A percentile compares a stretch with the other conserved stretches of the same genome.
Conservation (phyloP, 2,888 invertebrate species). For the Ornithoptera alexandrae region DNA sequence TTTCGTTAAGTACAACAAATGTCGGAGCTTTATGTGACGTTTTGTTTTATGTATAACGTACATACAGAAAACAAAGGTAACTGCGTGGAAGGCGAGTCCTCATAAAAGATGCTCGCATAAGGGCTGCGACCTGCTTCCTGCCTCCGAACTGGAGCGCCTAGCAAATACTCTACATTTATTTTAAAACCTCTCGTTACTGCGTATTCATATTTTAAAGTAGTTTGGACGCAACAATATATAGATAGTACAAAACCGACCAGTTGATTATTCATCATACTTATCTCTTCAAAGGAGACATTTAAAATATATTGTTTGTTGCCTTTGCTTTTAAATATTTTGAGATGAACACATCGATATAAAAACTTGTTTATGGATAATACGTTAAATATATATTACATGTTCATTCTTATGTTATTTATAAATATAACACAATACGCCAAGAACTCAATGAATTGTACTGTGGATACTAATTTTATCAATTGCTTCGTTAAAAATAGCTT, state of each 20-base stretch:
- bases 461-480: conserved; percentile 14
- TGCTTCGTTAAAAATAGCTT: conserved; percentile 13
- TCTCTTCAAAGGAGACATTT: too few relatives aligned
- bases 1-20: conserved; percentile 15
- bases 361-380: too few relatives aligned
- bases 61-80: conserved; percentile 28
- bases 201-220: conserved; percentile 27
- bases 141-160: conserved; percentile 39
- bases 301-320: too few relatives aligned
- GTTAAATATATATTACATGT: too few relatives aligned
- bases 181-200: conserved; percentile 32
- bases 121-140: conserved; percentile 44
- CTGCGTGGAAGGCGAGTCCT: conserved; percentile 35
- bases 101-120: conserved; percentile 43
- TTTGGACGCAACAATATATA: conserved; percentile 22
- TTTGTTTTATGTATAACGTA: conserved; percentile 25
- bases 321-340: too few relatives aligned
- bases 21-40: conserved; percentile 15
- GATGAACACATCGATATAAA: too few relatives aligned
- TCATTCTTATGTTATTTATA: too few relatives aligned
- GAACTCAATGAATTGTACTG: neutral
- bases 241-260: neutral
- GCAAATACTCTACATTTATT: conserved; percentile 40
- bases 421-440: neutral
- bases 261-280: too few relatives aligned